Percentiles rank a stretch among this genome's conserved stretches.
phyloP scores from a whole-genome alignment of 2,797 vertebrate genomes.

The Acrossocheilus fasciatus region DNA sequence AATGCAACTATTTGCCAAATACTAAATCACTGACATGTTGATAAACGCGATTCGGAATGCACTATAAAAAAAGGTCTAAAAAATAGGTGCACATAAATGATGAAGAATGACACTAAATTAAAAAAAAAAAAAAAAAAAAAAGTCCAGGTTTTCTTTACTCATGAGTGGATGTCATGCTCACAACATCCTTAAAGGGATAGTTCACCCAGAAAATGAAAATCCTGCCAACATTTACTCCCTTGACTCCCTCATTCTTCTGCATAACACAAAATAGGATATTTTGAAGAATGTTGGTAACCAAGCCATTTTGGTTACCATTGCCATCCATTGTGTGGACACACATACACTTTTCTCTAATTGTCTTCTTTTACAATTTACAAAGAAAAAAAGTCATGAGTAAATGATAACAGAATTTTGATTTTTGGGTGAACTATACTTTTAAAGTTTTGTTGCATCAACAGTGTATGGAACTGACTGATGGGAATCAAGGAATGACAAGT shows the following conservation, averaged over 20 bases:
- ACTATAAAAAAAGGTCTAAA: background rate
- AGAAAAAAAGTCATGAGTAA: background rate
- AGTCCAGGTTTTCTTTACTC: background rate
- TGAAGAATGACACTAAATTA: background rate
- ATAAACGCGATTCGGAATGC: background rate
- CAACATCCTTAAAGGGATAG: background rate
- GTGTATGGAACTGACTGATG: background rate
- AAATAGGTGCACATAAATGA: background rate
- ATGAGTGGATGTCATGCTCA: background rate
- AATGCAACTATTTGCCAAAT: constrained; percentile 14
- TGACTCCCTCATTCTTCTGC: background rate
- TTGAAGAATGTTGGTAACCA: background rate
- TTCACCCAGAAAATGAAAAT: background rate
- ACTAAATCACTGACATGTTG: constrained; percentile 22
- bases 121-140: no score
- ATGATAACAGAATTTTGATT: rapidly evolving
- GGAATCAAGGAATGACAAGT: constrained; percentile 5
- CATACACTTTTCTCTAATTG: background rate
- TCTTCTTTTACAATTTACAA: background rate
- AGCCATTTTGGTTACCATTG: background rate
- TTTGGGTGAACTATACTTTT: background rate
- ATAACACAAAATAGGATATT: background rate
- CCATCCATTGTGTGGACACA: background rate
- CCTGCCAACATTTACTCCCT: background rate
- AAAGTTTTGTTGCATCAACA: constrained; percentile 9